Percentiles rank a stretch among this genome's conserved stretches.
These are phyloP conservation scores for Tapirus terrestris DNA, from an alignment of 2,113 vertebrate species.

Conservation along the genomic window DNA sequence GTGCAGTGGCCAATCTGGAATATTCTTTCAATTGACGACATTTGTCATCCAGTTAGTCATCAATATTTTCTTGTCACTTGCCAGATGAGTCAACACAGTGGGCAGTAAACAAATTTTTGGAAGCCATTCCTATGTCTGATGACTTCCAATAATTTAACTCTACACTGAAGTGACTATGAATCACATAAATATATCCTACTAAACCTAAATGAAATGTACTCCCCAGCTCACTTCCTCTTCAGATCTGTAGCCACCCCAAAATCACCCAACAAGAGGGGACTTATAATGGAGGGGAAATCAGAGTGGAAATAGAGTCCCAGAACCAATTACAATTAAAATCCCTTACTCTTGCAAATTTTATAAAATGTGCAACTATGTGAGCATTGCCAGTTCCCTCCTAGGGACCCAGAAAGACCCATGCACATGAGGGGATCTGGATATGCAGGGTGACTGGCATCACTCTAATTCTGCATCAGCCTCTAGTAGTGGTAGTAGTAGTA, in stretches of 20 bases:
- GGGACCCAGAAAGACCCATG: not conserved
- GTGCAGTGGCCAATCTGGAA: not conserved
- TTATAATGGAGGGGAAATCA: not conserved
- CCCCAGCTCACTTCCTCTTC: not conserved
- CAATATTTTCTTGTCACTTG: not conserved
- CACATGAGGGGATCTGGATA: not conserved
- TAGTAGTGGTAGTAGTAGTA: not conserved
- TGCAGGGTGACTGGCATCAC: not conserved
- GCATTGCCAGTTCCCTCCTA: too few relatives aligned
- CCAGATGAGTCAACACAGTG: not conserved
- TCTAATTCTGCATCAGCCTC: not conserved
- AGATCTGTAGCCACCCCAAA: not conserved
- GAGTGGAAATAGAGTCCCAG: not conserved
- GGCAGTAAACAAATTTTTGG: not conserved
- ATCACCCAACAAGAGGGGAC: not conserved
- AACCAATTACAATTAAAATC: not conserved
- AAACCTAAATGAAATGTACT: not conserved
- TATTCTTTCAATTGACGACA: not conserved
- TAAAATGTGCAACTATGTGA: not conserved
- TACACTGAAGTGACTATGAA: not conserved
- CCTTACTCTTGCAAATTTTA: not conserved
- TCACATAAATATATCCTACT: not conserved
- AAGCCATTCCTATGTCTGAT: not conserved
- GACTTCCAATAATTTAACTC: not conserved
- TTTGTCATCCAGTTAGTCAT: not conserved